These are phyloP conservation scores for Dolichotis patagonum DNA, from an alignment of 2,113 vertebrate genomes.

Conservation along the genomic window DNA sequence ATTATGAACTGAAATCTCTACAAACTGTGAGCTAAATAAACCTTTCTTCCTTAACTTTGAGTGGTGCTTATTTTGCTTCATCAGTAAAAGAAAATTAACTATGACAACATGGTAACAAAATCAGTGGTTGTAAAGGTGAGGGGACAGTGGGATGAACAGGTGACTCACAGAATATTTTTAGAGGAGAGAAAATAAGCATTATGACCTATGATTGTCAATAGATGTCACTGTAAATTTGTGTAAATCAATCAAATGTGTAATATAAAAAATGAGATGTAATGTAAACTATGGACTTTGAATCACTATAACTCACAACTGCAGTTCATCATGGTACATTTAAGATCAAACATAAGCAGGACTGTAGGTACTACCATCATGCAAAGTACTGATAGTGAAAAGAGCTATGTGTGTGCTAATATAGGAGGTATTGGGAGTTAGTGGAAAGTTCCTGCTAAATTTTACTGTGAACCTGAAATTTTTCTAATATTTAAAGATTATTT, in stretches of 20 bases:
- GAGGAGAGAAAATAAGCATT: background rate
- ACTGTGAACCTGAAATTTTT: background rate
- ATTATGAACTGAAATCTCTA: background rate
- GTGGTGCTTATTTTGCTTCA: background rate
- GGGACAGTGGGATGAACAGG: background rate
- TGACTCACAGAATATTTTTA: background rate
- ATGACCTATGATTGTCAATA: background rate
- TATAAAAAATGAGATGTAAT: background rate
- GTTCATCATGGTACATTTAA: background rate
- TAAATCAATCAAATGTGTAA: background rate
- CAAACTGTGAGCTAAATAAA: background rate
- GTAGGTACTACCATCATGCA: background rate
- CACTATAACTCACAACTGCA: background rate
- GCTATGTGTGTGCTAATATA: background rate
- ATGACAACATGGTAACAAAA: background rate
- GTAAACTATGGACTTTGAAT: background rate
- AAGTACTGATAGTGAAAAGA: background rate
- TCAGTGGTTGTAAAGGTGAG: background rate
- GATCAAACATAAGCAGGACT: background rate
- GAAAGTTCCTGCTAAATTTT: background rate
- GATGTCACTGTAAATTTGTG: background rate
- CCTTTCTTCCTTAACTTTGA: background rate
- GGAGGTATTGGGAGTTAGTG: background rate
- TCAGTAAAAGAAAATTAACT: background rate
- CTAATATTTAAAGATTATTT: background rate